A percentile compares a stretch with the other conserved stretches of the same genome.
Evolutionary conservation across 2,888 invertebrate genomes (phyloP).

Genomic region (Octodonta nipae): DNA sequence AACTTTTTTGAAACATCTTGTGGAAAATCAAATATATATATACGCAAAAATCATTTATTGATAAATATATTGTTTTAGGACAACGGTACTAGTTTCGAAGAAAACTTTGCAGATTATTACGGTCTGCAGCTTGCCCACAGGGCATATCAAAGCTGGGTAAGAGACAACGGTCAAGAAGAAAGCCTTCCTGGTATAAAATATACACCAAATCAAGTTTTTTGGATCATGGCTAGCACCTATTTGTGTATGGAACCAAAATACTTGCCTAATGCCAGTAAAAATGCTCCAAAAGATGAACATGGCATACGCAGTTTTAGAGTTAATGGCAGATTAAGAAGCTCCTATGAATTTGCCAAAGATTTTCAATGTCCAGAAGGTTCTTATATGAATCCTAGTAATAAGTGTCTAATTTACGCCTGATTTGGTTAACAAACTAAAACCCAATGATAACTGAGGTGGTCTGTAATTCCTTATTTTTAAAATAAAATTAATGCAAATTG

Average conservation of each 20-base stretch:
- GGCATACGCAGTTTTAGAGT: conserved; percentile 18
- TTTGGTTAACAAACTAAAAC: no score
- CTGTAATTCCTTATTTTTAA: no score
- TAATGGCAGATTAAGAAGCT: conserved; percentile 18
- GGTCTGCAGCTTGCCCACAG: conserved; percentile 77
- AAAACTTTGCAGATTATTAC: conserved; percentile 84
- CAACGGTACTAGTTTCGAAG: conserved; percentile 75
- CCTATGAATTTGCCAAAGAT: conserved; percentile 21
- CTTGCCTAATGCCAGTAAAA: conserved; percentile 6
- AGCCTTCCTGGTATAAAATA: conserved; percentile 51
- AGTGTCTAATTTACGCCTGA: conserved; percentile 19
- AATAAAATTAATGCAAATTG: no score
- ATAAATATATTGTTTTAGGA: conserved; percentile 45
- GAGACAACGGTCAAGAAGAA: conserved; percentile 48
- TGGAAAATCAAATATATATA: no score
- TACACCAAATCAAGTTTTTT: conserved; percentile 44
- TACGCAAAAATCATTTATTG: not conserved
- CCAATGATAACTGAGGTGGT: no score
- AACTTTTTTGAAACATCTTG: no score
- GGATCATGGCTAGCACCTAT: conserved; percentile 27
- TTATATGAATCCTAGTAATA: conserved; percentile 22
- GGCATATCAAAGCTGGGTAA: conserved; percentile 61
- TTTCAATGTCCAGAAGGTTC: conserved; percentile 20
- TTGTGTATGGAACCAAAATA: conserved; percentile 19
- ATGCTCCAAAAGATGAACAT: conserved; percentile 10